phyloP scores from a whole-genome alignment of 2,113 vertebrate species.

The Phocoena phocoena region DNA sequence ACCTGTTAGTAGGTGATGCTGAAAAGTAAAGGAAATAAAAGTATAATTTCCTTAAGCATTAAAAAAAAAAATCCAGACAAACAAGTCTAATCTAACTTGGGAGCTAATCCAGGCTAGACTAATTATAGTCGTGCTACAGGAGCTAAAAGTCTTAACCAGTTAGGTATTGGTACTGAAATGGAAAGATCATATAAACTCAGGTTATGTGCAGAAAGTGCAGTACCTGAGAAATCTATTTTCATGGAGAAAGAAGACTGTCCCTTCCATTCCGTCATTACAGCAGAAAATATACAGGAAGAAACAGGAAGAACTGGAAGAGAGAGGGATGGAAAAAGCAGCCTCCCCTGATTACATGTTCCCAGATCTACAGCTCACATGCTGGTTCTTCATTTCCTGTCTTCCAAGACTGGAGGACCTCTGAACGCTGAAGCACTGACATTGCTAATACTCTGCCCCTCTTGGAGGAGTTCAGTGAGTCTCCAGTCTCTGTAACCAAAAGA shows the following conservation, averaged over 20 bases:
- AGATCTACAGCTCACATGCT: rapidly evolving
- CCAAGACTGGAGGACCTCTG: not conserved
- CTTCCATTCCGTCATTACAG: not conserved
- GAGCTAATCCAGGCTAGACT: not conserved
- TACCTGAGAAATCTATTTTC: not conserved
- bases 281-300: not conserved
- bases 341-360: not conserved
- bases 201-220: not conserved
- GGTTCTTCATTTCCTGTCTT: not conserved
- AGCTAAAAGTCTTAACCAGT: not conserved
- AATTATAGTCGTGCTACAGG: too few relatives aligned
- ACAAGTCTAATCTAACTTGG: too few relatives aligned
- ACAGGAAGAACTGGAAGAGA: not conserved
- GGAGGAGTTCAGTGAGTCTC: not conserved
- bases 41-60: too few relatives aligned
- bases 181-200: not conserved
- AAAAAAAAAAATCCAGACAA: not conserved
- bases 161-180: not conserved
- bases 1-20: too few relatives aligned
- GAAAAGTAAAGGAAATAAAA: too few relatives aligned
- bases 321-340: not conserved
- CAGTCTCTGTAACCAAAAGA: not conserved
- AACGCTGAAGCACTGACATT: not conserved
- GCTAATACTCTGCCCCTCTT: rapidly evolving
- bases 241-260: rapidly evolving